phyloP scores from a whole-genome alignment of 2,113 vertebrate genomes.

The Fukomys damarensis region DNA sequence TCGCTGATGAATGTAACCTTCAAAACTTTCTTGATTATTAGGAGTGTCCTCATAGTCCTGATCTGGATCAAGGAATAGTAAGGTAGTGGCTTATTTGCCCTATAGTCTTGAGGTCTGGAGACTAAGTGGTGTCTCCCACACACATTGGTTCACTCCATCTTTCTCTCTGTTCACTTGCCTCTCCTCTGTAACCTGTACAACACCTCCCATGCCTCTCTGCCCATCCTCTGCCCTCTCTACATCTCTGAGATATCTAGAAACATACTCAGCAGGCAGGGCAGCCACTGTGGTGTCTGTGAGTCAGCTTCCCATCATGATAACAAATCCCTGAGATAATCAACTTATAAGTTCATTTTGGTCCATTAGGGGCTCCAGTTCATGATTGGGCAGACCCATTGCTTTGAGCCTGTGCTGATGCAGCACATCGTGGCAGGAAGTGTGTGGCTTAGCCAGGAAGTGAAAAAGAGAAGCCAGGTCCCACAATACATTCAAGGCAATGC shows the following conservation, averaged over 20 bases:
- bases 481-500: not conserved
- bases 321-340: not conserved
- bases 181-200: not conserved
- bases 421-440: not conserved
- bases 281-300: not conserved
- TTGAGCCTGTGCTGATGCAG: not conserved
- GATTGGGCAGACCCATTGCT: not conserved
- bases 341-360: not conserved
- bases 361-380: not conserved
- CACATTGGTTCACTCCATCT: not conserved
- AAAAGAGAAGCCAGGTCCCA: not conserved
- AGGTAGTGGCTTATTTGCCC: not conserved
- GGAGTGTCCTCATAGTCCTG: not conserved
- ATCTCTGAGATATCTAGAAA: not conserved
- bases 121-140: not conserved
- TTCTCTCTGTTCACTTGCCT: not conserved
- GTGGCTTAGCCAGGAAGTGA: not conserved
- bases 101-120: not conserved
- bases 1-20: not conserved
- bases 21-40: not conserved
- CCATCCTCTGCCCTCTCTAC: rapidly evolving
- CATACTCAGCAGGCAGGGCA: rapidly evolving
- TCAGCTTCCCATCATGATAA: not conserved
- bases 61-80: not conserved
- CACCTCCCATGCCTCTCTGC: not conserved